Conservation (phyloP, 2,797 vertebrate genomes). For the Podarcis lilfordi region DNA sequence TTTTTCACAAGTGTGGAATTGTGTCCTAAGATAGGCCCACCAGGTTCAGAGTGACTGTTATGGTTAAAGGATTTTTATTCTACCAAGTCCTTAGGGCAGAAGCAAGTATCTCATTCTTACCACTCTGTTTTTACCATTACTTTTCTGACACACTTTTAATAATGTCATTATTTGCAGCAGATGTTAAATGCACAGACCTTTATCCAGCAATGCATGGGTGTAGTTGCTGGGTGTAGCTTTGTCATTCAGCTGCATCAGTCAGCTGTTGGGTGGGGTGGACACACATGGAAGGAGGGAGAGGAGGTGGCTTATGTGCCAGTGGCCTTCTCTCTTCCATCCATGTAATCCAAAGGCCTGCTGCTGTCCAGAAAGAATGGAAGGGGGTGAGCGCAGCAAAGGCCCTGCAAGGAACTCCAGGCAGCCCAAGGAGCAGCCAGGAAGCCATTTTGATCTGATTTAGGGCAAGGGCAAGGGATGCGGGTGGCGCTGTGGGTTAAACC, state of each 20-base stretch:
- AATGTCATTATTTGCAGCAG: too few relatives aligned
- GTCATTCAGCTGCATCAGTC: background rate
- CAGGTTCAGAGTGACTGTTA: background rate
- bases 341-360: too few relatives aligned
- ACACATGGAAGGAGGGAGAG: too few relatives aligned
- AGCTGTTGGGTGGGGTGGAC: background rate
- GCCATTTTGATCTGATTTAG: too few relatives aligned
- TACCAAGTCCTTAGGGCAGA: background rate
- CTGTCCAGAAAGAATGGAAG: too few relatives aligned
- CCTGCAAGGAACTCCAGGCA: too few relatives aligned
- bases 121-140: background rate
- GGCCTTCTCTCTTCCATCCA: too few relatives aligned
- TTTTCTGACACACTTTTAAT: background rate
- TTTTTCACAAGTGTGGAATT: background rate
- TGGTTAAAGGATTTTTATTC: background rate
- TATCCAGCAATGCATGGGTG: background rate
- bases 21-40: background rate
- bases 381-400: too few relatives aligned
- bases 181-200: background rate
- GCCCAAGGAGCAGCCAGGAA: too few relatives aligned
- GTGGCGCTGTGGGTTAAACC: too few relatives aligned
- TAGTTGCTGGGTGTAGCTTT: background rate
- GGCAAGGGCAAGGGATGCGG: too few relatives aligned
- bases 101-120: background rate
- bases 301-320: too few relatives aligned